Base-by-base conservation (phyloP, 2,888 invertebrate species). In the Chrysodeixis includens region DNA sequence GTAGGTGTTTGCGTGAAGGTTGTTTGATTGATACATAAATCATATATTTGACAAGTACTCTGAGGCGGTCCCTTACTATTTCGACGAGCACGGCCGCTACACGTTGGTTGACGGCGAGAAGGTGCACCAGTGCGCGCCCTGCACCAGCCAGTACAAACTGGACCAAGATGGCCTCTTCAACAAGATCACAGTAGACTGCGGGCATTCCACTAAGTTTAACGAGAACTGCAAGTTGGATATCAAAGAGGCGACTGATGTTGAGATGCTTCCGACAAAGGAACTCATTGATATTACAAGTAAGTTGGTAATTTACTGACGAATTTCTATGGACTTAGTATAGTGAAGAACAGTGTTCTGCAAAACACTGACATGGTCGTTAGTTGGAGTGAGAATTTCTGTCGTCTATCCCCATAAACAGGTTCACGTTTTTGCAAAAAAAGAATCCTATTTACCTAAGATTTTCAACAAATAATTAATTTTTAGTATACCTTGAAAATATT, bases 21-120 rank as follows among this genome's bases (percentile, higher is more conserved):
- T 6, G 40, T 4, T 0, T 35, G 6, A n/a, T 40, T n/a, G 14
- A 40, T 65, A 7, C 26, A 18, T 51, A n/a, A 62, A 0, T 32
- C 55, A 3, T 74, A 32, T 78, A 26, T 20, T 44, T 44, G 51
- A 16, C 44, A 66, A 91, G 90, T 62, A 76, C 1, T 18, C 66
- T 1, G 82, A 85, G 26, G 81, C 78, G 1, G 76, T 81, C 0
- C 76, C 82, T 3, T 91, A 90, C 59, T 89, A 83, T 59, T 91
- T 83, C 74, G 92, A 94, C 60, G 70, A 76, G 6, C 68, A 76
- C 54, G 93, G 94, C 5, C 90, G 93, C 1, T 92, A 91, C 66
- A 66, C 78, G 1, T 22, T 82, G 1, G 58, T 81, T 5, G 73
- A 86, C 1, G 85, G 84, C 0, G 78, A 87, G 16, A 93, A 90